Conservation (phyloP, 1,140 invertebrate species). For the Ceratoteleas bidentatus region DNA sequence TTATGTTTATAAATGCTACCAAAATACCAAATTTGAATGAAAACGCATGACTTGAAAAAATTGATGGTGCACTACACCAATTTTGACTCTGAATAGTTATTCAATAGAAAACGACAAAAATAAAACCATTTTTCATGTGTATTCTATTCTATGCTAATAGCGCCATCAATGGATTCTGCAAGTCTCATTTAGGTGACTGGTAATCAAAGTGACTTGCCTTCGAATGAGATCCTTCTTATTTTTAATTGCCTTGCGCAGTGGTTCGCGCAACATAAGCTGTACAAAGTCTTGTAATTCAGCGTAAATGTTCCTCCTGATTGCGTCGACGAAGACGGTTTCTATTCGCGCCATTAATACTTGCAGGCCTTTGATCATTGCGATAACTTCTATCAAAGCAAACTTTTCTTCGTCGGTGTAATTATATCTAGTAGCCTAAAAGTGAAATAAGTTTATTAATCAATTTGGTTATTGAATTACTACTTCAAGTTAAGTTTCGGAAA, state of each 20-base stretch:
- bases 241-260: slow-evolving; percentile 97
- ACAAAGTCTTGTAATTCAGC: slow-evolving; percentile 99
- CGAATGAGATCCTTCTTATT: slow-evolving; percentile 98
- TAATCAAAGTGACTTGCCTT: slow-evolving; percentile 82
- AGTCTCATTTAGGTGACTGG: not conserved
- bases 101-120: no score
- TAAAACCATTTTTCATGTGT: slow-evolving; percentile 5
- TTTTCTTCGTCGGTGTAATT: slow-evolving; percentile 99
- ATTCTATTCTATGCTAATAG: not conserved
- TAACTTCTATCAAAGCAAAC: slow-evolving; percentile 98
- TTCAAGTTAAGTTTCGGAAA: no score
- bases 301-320: slow-evolving; percentile 97
- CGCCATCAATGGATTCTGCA: no score
- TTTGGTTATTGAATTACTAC: not conserved
- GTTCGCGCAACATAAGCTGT: slow-evolving; percentile 94
- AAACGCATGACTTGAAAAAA: no score
- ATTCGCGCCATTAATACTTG: slow-evolving; percentile 98
- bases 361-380: slow-evolving; percentile 99
- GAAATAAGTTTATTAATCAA: not conserved
- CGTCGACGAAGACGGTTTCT: slow-evolving; percentile 98
- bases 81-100: no score
- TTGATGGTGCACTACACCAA: no score
- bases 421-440: slow-evolving; percentile 92
- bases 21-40: no score
- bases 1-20: no score